Evolutionary conservation across 2,797 vertebrate species (phyloP).

Genomic region (Artibeus lituratus): DNA sequence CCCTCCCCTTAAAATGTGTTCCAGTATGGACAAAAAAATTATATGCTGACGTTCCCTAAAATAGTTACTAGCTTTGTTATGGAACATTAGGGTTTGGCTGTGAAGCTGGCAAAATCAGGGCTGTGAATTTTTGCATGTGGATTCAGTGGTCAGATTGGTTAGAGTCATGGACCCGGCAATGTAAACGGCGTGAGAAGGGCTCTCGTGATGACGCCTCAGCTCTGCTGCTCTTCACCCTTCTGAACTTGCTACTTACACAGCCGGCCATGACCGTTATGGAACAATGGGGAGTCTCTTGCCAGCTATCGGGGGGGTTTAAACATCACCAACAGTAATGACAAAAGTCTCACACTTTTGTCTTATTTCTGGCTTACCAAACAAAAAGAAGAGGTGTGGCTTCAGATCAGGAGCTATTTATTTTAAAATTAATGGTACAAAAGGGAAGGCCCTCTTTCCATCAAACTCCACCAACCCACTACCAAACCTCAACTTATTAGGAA

Average conservation of each 20-base stretch:
- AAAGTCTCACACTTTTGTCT: background rate
- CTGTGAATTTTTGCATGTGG: background rate
- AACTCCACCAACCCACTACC: background rate
- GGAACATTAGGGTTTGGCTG: background rate
- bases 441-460: background rate
- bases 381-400: constrained; percentile 13
- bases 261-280: background rate
- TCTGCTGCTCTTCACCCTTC: background rate
- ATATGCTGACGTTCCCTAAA: background rate
- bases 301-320: background rate
- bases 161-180: background rate
- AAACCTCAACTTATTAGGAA: background rate
- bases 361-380: background rate
- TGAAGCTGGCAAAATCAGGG: background rate
- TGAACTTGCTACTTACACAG: background rate
- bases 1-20: background rate
- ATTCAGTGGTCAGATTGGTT: background rate
- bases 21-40: background rate
- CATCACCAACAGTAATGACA: background rate
- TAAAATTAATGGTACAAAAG: constrained; percentile 22
- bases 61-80: background rate
- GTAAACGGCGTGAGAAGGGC: background rate
- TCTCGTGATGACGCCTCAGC: background rate
- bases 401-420: constrained; percentile 49
- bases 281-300: background rate